Conservation (phyloP, 2,113 vertebrate genomes). For the Romanogobio albipinnatus region DNA sequence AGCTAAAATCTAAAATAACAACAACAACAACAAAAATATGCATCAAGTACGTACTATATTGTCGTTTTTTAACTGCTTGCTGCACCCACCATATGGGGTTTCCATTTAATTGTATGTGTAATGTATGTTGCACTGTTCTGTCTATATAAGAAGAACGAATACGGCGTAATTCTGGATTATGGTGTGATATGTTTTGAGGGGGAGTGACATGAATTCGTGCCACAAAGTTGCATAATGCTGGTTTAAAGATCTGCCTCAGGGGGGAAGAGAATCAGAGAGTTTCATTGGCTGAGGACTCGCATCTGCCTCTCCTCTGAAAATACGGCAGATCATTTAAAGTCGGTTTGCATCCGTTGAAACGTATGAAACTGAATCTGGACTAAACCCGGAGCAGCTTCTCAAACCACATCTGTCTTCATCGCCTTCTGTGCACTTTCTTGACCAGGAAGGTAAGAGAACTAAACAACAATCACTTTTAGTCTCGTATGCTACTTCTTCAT, state of each 20-base stretch:
- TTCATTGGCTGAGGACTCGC: neutral
- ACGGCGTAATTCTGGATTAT: neutral
- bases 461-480: neutral
- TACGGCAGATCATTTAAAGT: conserved; percentile 26
- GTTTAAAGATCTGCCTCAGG: neutral
- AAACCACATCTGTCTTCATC: conserved; percentile 7
- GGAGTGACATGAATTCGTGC: neutral
- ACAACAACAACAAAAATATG: neutral
- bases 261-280: neutral
- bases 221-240: conserved; percentile 4
- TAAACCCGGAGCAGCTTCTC: conserved; percentile 20
- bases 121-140: neutral
- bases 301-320: conserved; percentile 30
- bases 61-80: neutral
- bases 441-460: conserved; percentile 30
- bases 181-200: neutral
- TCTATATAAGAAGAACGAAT: neutral
- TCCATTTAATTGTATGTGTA: neutral
- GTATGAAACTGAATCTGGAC: conserved; percentile 41
- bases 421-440: conserved; percentile 3
- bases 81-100: neutral
- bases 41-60: neutral
- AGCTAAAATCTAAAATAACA: too few relatives aligned
- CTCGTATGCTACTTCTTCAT: neutral
- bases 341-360: neutral